These are phyloP conservation scores for Sarcoramphus papa DNA, from an alignment of 2,797 vertebrate genomes.

Conservation along the genomic window DNA sequence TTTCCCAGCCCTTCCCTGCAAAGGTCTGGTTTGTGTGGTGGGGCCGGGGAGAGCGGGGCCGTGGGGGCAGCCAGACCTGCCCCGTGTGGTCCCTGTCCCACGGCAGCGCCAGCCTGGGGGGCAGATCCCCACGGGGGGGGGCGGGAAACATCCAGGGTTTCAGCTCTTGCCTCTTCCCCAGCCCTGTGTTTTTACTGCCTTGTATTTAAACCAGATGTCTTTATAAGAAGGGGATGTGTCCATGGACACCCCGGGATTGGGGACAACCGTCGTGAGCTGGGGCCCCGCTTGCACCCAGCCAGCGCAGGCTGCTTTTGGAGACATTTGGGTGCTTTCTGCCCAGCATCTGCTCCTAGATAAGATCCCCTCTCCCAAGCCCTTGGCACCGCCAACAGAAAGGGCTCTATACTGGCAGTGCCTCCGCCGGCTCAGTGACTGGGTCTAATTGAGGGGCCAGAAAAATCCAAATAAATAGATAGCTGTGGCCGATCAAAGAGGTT, in stretches of 20 bases:
- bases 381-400: background rate
- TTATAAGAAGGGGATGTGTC: background rate
- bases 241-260: fast-evolving
- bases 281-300: background rate
- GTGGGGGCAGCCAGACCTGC: background rate
- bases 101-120: background rate
- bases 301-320: background rate
- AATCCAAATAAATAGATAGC: background rate
- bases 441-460: background rate
- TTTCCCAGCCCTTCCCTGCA: background rate
- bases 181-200: background rate
- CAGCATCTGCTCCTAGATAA: background rate
- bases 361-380: background rate
- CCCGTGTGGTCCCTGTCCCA: background rate
- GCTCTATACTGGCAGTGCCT: background rate
- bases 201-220: background rate
- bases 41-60: background rate
- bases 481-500: background rate
- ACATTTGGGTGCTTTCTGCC: background rate
- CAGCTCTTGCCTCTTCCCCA: background rate
- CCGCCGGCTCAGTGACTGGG: background rate
- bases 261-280: background rate
- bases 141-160: background rate
- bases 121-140: background rate
- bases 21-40: background rate